A percentile compares a stretch with the other conserved stretches of the same genome.
Conservation (phyloP, 2,888 invertebrate genomes). For the Prosopocoilus inquinatus region DNA sequence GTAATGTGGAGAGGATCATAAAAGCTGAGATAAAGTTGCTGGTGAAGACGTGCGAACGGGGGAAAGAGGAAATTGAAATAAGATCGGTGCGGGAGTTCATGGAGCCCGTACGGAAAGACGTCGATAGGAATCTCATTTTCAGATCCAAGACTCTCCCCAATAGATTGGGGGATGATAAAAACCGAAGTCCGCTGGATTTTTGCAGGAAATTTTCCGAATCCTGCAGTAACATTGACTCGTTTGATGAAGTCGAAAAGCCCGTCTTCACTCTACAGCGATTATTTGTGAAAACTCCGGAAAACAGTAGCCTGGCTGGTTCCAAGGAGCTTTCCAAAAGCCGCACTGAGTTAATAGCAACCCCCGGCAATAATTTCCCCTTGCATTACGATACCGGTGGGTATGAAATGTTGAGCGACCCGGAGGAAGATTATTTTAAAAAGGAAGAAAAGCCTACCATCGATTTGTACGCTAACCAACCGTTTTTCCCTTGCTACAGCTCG, state of each 20-base stretch:
- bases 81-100: conserved; percentile 48
- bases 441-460: conserved; percentile 31
- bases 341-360: conserved; percentile 39
- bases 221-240: conserved; percentile 9
- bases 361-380: conserved; percentile 42
- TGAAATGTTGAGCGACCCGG: not conserved
- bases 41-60: conserved; percentile 52
- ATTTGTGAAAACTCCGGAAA: conserved; percentile 40
- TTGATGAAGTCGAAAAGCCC: conserved; percentile 24
- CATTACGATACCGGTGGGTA: conserved; percentile 32
- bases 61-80: conserved; percentile 54
- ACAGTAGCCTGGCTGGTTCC: not conserved
- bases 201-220: conserved; percentile 1
- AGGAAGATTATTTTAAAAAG: not conserved
- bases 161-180: conserved; percentile 18
- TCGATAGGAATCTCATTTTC: conserved; percentile 9
- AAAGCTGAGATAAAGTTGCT: conserved; percentile 55
- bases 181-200: not conserved
- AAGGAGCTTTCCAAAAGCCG: conserved; percentile 37
- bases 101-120: conserved; percentile 30
- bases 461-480: conserved; percentile 45
- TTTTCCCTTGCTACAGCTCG: conserved; percentile 42
- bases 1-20: conserved; percentile 39
- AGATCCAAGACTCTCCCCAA: conserved; percentile 32
- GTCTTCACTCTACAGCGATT: conserved; percentile 44